Base-by-base conservation (phyloP, 2,113 vertebrate species). In the Morphnarchus princeps region DNA sequence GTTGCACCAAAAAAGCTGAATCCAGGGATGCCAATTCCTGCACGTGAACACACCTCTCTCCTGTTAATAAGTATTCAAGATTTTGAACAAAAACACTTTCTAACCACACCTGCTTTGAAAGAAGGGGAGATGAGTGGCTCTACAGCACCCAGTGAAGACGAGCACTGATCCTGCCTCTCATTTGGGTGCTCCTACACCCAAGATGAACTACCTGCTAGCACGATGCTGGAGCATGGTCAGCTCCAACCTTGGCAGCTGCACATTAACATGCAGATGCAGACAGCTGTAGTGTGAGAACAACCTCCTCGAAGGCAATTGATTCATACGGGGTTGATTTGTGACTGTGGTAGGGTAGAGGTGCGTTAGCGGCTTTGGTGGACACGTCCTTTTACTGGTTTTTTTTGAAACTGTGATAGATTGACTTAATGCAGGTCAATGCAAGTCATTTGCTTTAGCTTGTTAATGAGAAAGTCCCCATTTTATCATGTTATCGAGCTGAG, bases 191-290 rank as follows among this genome's bases (percentile, higher is more conserved):
- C 69, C 29, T 9, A 14, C 38, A 7, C 5, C 34, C 45, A 11
- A 38, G 20, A 11, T 8, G 11, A 43, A 11, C 28, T 5, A 14
- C 32, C 40, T 34, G 28, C 25, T 11, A 2, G 17, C 26, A 2
- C 1, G 5, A n/a, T 1, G 20, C 4, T 18, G 45, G 45, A 34
- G 34, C 63, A 9, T 0, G 32, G 34, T 15, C 47, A 62, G 34
- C 32, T 54, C 38, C 45, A 13, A 22, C 21, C 36, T 18, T 2
- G 18, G 42, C 24, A 57, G 59, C 32, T 25, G 66, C 45, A 8
- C 8, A 20, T 19, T 6, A 38, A n/a, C 20, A 9, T 0, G 5
- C 14, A 13, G n/a, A 16, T 10, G 29, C 7, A 13, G 85, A 29
- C 54, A 17, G 7, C 28, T 18, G 36, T 11, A 28, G 50, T 0